phyloP scores from a whole-genome alignment of 2,797 vertebrate genomes.

The Carapus acus region DNA sequence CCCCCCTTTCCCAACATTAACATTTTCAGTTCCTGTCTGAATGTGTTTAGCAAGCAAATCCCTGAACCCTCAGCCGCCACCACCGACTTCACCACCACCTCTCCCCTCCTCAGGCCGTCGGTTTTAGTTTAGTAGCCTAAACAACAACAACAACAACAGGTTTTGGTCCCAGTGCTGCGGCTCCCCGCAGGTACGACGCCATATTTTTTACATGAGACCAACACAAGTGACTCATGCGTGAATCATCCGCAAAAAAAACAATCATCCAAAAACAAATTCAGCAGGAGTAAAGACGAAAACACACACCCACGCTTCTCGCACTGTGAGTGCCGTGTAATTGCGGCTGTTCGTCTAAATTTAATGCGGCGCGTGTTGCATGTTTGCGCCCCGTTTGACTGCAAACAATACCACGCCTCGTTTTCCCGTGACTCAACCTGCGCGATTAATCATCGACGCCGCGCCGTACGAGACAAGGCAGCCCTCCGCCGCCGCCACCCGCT shows the following conservation, averaged over 20 bases:
- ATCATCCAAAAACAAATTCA: no score
- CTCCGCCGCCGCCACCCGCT: not conserved
- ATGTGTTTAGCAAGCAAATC: not conserved
- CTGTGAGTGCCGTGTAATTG: slow-evolving; percentile 4
- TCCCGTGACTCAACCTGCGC: slow-evolving; percentile 16
- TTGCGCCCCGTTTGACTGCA: slow-evolving; percentile 5
- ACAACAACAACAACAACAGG: no score
- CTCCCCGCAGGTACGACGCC: slow-evolving; percentile 21
- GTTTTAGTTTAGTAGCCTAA: no score
- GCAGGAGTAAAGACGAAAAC: slow-evolving; percentile 1
- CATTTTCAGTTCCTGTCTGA: not conserved
- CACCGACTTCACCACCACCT: slow-evolving; percentile 10
- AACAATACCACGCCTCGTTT: slow-evolving; percentile 16
- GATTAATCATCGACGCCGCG: slow-evolving; percentile 7
- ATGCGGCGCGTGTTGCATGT: slow-evolving; percentile 2
- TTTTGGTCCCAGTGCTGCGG: slow-evolving; percentile 1
- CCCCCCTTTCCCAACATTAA: not conserved
- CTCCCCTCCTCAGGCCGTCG: not conserved
- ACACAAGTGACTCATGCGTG: slow-evolving; percentile 47
- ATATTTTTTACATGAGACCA: slow-evolving; percentile 43
- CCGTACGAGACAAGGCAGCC: slow-evolving; percentile 2
- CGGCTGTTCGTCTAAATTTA: not conserved
- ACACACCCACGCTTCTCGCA: not conserved
- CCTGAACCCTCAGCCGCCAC: no score
- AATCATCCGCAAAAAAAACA: slow-evolving; percentile 13